These are phyloP conservation scores for Endomychus coccineus DNA, from an alignment of 2,888 invertebrate species.

Conservation along the genomic window DNA sequence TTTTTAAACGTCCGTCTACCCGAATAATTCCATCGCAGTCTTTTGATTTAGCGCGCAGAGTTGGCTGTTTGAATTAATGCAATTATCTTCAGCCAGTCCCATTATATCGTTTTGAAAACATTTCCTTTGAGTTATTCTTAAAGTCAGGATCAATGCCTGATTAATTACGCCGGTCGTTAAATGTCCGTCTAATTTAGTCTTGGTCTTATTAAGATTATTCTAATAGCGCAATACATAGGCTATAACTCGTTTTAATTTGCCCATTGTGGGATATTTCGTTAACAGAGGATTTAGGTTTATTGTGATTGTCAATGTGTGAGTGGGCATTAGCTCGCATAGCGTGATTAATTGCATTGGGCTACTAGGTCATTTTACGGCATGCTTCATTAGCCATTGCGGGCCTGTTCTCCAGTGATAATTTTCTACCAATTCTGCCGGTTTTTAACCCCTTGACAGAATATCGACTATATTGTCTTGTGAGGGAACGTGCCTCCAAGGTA, in stretches of 20 bases:
- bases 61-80: too few species aligned
- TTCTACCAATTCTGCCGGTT: constrained; percentile 10
- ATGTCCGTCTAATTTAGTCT: not conserved
- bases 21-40: constrained; percentile 11
- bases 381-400: constrained; percentile 6
- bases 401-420: constrained; percentile 12
- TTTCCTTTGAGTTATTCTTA: constrained; percentile 11
- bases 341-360: not conserved
- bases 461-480: constrained; percentile 12
- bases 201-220: constrained; percentile 1
- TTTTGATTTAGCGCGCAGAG: constrained; percentile 2
- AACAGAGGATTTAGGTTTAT: not conserved
- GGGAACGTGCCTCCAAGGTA: constrained; percentile 13
- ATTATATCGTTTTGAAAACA: constrained; percentile 14
- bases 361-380: constrained; percentile 3
- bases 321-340: not conserved
- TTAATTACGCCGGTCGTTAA: not conserved
- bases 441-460: constrained; percentile 14
- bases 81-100: too few species aligned
- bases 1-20: constrained; percentile 18
- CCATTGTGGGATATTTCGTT: not conserved
- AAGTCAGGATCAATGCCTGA: not conserved
- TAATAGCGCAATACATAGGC: constrained; percentile 3
- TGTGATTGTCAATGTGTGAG: not conserved
- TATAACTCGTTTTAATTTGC: constrained; percentile 3